These are phyloP conservation scores for Watsonalla cultraria DNA, from an alignment of 2,888 invertebrate genomes.

Conservation along the genomic window DNA sequence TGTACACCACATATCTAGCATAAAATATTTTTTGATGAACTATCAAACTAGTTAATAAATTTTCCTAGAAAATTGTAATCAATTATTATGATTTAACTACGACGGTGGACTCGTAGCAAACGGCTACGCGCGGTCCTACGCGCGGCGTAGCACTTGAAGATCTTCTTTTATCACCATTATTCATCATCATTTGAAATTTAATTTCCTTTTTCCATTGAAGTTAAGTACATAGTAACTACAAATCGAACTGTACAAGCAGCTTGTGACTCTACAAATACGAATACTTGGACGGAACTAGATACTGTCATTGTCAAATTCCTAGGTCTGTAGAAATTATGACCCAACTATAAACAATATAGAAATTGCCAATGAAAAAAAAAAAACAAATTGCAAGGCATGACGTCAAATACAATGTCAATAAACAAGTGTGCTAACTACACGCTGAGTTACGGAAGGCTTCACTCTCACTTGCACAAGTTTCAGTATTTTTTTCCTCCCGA, in stretches of 20 bases:
- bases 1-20: neutral
- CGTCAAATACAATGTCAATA: conserved; percentile 35
- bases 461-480: conserved; percentile 67
- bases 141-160: conserved; percentile 25
- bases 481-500: conserved; percentile 64
- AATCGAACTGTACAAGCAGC: neutral
- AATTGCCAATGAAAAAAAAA: no score
- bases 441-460: conserved; percentile 49
- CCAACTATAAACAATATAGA: no score
- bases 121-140: conserved; percentile 40
- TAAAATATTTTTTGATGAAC: neutral
- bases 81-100: no score
- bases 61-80: no score
- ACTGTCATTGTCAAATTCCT: no score
- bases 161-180: no score
- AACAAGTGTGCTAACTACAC: conserved; percentile 50
- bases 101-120: conserved; percentile 25
- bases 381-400: conserved; percentile 1
- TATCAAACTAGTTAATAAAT: no score
- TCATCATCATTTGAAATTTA: no score
- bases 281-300: no score
- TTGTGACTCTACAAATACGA: no score
- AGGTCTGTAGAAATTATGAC: no score
- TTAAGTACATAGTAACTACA: neutral
- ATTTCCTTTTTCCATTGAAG: no score